phyloP scores from a whole-genome alignment of 2,797 vertebrate genomes.

The Sphenodon punctatus region DNA sequence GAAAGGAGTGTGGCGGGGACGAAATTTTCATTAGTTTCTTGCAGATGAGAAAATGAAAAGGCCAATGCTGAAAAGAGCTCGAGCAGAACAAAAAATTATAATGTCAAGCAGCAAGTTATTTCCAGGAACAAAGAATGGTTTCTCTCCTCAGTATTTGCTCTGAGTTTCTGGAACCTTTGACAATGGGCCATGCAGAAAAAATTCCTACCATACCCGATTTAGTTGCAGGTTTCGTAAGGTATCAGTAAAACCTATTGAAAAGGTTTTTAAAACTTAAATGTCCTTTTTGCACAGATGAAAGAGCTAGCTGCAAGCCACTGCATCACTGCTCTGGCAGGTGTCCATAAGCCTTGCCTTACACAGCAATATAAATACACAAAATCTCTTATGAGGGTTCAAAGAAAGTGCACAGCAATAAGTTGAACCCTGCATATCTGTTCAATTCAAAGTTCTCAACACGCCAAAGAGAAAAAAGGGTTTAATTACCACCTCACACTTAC shows the following conservation, averaged over 20 bases:
- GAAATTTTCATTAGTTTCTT: neutral
- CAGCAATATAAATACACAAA: constrained; percentile 51
- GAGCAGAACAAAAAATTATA: neutral
- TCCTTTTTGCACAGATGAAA: neutral
- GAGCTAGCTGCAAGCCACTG: constrained; percentile 10
- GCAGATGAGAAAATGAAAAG: neutral
- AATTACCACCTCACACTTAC: neutral
- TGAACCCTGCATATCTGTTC: neutral
- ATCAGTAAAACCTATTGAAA: constrained; percentile 25
- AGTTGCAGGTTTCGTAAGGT: neutral
- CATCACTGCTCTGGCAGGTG: constrained; percentile 26
- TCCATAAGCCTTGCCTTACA: constrained; percentile 53
- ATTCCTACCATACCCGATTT: neutral
- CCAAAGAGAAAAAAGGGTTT: constrained; percentile 1
- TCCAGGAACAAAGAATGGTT: constrained; percentile 8
- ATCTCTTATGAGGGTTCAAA: constrained; percentile 52
- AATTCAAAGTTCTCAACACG: constrained; percentile 7
- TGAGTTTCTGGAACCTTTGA: neutral
- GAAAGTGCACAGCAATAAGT: constrained; percentile 40
- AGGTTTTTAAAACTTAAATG: neutral
- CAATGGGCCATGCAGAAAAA: constrained; percentile 3
- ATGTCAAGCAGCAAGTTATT: constrained; percentile 11
- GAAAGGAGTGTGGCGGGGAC: no score
- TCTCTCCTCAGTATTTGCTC: neutral
- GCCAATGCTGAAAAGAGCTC: neutral